Conservation (phyloP, 1,140 invertebrate genomes). For the Pseudomyrmex dendroicus region DNA sequence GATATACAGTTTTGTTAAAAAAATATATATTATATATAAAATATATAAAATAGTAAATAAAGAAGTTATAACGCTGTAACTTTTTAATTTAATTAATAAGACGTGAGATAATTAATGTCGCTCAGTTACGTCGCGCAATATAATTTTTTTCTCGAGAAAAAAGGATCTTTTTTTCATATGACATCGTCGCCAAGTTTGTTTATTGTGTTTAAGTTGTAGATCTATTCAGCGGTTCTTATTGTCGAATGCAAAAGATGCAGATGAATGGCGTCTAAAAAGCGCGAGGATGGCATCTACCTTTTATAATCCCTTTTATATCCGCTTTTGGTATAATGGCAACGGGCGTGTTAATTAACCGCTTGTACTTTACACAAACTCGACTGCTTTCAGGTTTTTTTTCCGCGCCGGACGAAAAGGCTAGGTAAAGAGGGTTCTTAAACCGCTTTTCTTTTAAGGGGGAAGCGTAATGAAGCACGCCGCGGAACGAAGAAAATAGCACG, state of each 20-base stretch:
- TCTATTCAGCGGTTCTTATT: background rate
- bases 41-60: background rate
- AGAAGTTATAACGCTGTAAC: background rate
- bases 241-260: slow-evolving; percentile 12
- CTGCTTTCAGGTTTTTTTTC: slow-evolving; percentile 35
- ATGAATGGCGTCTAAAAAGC: slow-evolving; percentile 30
- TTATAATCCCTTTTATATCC: slow-evolving; percentile 67
- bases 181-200: background rate
- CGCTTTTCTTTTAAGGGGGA: slow-evolving; percentile 47
- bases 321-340: slow-evolving; percentile 59
- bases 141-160: background rate
- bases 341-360: slow-evolving; percentile 72
- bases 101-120: background rate
- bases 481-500: slow-evolving; percentile 36
- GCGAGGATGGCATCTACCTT: slow-evolving; percentile 54
- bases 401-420: slow-evolving; percentile 33
- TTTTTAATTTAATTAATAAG: background rate
- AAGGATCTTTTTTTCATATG: background rate
- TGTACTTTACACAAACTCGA: slow-evolving; percentile 64
- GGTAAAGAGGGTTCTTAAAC: slow-evolving; percentile 65
- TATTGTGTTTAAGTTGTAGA: background rate
- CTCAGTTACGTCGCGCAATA: too few species aligned
- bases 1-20: too few species aligned
- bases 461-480: slow-evolving; percentile 53
- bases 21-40: background rate